Conservation (phyloP, 1,140 invertebrate species). For the Drosophila rufa region DNA sequence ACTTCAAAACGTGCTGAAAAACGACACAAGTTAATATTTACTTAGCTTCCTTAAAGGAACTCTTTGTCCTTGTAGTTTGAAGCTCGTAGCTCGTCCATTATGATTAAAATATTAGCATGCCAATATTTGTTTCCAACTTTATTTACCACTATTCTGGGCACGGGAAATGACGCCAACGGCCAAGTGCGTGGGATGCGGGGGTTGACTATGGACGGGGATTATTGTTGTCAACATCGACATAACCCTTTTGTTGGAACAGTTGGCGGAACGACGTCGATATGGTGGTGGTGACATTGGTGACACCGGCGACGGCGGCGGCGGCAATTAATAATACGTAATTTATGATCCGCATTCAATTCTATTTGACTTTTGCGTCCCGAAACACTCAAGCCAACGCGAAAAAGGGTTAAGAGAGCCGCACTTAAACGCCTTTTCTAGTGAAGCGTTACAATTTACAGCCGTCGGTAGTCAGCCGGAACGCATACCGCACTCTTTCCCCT, state of each 20-base stretch:
- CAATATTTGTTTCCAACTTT: constrained; percentile 15
- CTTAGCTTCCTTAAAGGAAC: no score
- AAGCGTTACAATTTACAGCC: constrained; percentile 82
- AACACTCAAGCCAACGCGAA: constrained; percentile 46
- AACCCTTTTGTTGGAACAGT: constrained; percentile 64
- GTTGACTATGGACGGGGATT: constrained; percentile 4
- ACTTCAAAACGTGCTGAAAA: not conserved
- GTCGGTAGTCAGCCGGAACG: constrained; percentile 57
- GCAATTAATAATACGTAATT: constrained; percentile 83
- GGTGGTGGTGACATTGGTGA: constrained; percentile 42
- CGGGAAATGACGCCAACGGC: not conserved
- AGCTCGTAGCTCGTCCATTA: not conserved
- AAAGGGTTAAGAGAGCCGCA: constrained; percentile 70
- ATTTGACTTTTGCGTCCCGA: constrained; percentile 73
- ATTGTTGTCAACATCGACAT: constrained; percentile 72
- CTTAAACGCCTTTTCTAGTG: constrained; percentile 71
- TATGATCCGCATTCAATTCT: constrained; percentile 73
- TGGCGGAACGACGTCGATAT: constrained; percentile 22
- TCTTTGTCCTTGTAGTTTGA: not conserved
- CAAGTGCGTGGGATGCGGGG: not conserved
- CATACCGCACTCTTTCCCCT: not conserved
- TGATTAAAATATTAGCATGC: not conserved
- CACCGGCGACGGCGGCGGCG: constrained; percentile 47
- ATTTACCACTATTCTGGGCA: constrained; percentile 11
- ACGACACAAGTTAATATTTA: not conserved